Percentiles rank a stretch among this genome's conserved stretches.
These are phyloP conservation scores for Tragelaphus imberbis DNA, from an alignment of 2,113 vertebrate genomes.

Conservation along the genomic window DNA sequence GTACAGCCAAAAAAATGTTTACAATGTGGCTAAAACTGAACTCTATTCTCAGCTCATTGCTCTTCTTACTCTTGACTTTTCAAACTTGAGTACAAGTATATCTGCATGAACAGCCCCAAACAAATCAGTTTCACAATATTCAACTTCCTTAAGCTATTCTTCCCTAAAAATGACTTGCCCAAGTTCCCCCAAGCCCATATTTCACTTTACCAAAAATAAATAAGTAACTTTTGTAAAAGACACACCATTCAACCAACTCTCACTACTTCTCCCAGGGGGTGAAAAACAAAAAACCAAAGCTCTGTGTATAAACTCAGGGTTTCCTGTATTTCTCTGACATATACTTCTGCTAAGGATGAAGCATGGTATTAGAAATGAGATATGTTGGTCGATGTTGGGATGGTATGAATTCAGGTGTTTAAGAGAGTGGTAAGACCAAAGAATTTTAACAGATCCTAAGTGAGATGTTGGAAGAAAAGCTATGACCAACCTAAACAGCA, in stretches of 20 bases:
- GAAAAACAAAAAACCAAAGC: not conserved
- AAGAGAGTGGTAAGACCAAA: not conserved
- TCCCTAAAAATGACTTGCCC: constrained; percentile 23
- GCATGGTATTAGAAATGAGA: not conserved
- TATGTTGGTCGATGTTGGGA: not conserved
- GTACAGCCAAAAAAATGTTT: not conserved
- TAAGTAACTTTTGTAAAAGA: not conserved
- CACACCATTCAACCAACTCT: not conserved
- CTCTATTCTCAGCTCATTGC: not conserved
- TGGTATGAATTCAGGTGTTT: not conserved
- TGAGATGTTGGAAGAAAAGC: not conserved
- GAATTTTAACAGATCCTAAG: not conserved
- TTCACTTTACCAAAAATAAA: not conserved
- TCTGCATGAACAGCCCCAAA: not conserved
- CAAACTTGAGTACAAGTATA: not conserved
- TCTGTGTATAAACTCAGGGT: not conserved
- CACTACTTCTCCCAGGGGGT: not conserved
- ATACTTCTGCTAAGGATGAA: not conserved
- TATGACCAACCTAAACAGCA: not conserved
- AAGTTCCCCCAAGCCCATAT: not conserved
- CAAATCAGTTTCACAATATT: not conserved
- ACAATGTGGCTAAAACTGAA: not conserved
- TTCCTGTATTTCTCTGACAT: not conserved
- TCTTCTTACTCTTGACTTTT: constrained; percentile 17
- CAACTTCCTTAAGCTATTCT: not conserved